Conservation (phyloP, 2,113 vertebrate genomes). For the Picathartes gymnocephalus region DNA sequence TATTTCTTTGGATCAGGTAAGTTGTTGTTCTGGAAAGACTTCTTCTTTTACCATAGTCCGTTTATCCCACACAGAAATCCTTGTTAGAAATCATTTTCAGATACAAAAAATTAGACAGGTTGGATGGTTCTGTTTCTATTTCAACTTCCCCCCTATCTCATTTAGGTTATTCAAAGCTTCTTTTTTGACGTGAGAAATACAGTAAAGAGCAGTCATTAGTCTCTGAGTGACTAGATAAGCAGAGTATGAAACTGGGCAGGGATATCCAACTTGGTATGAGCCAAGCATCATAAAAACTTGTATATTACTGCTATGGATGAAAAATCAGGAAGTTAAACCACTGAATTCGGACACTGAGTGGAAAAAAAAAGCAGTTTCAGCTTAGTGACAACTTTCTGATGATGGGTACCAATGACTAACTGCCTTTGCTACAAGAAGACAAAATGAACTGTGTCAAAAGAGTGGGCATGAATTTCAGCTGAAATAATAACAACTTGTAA, state of each 20-base stretch:
- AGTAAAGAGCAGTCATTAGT: neutral
- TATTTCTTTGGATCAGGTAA: constrained; percentile 86
- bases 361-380: neutral
- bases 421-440: neutral
- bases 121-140: neutral
- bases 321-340: neutral
- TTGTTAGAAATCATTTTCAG: neutral
- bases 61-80: neutral
- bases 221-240: neutral
- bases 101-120: neutral
- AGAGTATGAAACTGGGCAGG: neutral
- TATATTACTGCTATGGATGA: neutral
- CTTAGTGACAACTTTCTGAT: neutral
- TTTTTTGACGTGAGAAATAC: neutral
- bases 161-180: neutral
- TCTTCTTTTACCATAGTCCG: neutral
- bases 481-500: neutral
- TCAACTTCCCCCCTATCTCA: neutral
- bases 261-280: neutral
- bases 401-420: neutral
- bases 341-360: neutral
- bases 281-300: neutral
- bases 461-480: neutral
- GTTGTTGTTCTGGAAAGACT: neutral
- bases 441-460: neutral